Base-by-base conservation (phyloP, 2,113 vertebrate genomes). In the Phaethon lepturus region DNA sequence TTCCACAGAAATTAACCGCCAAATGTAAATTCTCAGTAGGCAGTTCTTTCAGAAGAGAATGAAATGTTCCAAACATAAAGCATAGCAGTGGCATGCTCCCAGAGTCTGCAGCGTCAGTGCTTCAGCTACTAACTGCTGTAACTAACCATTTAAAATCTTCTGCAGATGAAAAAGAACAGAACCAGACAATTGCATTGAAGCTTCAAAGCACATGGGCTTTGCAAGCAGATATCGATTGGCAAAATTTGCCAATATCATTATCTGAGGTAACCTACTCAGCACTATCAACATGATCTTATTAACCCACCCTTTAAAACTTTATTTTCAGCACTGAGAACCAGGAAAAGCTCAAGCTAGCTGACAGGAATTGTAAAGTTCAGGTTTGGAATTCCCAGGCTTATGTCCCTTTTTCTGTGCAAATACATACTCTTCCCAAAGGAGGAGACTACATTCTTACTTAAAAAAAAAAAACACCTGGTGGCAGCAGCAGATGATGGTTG, bases 1-100 rank as follows among this genome's bases (percentile, higher is more conserved):
- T 97, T 97, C 79, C 86, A 86, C 60, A 75, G 76, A 97, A 92
- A 84, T 81, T 40, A 96, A 96, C 56, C 12, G 16, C 72, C 53
- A 84, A 93, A 83, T 42, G 60, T 47, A 80, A 97, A 67, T 91
- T 86, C 64, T 90, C 73, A 89, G 86, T 74, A 95, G 93, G 93
- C 12, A 52, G 72, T 5, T 68, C 52, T 92, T 84, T 63, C 64
- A 88, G 73, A 86, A 56, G 73, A 74, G 94, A 86, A 86, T 13
- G 3, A 74, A 86, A 84, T 12, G 47, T 77, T 95, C 88, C 10
- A 20, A 89, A 52, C 28, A 52, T 12, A 64, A 93, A 95, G 62
- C 73, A 91, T 5, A 7, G 47, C 86, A 64, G 31, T 33, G 50
- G 59, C 42, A 83, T 4, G 8, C 38, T 86, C 82, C 63, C 71